Evolutionary conservation across 2,888 invertebrate genomes (phyloP), one percentile per base, ranked within the genome.

Genomic region (Amitus sp.): DNA sequence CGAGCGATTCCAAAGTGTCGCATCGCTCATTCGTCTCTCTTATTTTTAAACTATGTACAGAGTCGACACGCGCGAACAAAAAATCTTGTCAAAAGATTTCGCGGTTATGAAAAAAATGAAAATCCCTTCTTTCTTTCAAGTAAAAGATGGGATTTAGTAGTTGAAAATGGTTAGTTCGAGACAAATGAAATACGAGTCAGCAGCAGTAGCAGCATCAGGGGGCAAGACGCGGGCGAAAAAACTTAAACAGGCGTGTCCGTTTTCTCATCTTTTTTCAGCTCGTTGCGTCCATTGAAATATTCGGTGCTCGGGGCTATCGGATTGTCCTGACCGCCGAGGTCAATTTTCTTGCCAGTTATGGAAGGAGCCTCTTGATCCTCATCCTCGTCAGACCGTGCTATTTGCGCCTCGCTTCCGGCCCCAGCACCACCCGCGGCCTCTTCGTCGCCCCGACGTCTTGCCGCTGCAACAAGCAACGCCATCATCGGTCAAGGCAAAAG

Each of bases 341-440:
- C 78, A 23, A 79, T 68, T 60, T 82, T 82, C 69, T 82, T 80
- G 68, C 79, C 79, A 66, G 73, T 81, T 71, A 82, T 82, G 66
- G 76, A 78, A 47, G 78, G 80, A 66, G 79, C 77, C 69, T 80
- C 77, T 72, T 79, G 78, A 51, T 75, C 72, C 51, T 79, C 77
- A 56, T 79, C 80, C 68, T 77, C 85, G 75, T 82, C 81, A 51
- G 86, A 87, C 55, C 87, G 87, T 78, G 84, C 85, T 82, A 87
- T 87, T 82, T 86, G 87, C 62, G 86, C 86, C 61, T 86, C 86
- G 78, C 87, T 82, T 70, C 82, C 87, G 73, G 87, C 86, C 74
- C 87, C 87, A 45, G 85, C 84, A 66, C 86, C 87, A 74, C 86
- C 87, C 73, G 86, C 86, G 28, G 87, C 83, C 68, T 87, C 87